Base-by-base conservation (phyloP, 1,140 invertebrate genomes). In the Pogonomyrmex barbatus region DNA sequence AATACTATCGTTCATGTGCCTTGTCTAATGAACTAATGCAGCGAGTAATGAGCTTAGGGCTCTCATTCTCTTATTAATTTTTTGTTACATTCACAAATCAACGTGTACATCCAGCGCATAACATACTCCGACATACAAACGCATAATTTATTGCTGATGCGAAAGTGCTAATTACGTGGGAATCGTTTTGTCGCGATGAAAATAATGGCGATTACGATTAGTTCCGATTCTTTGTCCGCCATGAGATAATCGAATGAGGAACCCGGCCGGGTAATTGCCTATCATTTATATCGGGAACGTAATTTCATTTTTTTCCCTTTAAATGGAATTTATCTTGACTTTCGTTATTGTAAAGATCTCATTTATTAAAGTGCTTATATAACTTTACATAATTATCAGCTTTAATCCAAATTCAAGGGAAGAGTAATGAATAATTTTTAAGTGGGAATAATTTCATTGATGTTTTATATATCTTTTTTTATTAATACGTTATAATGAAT, bases 191-290 rank as follows among this genome's bases (percentile, higher is more conserved):
- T 60, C 85, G n/a, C 45, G 14, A 63, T 52, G 42, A 30, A 60
- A 71, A 82, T n/a, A 81, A 24, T 54, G 42, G 65, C 52, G 54
- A 62, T 71, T 71, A 17, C 36, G 45, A 42, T 82, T 82, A 71
- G 60, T 82, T 71, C 78, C 65, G 54, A 71, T 71, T 36, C 60
- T 82, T 63, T 50, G 56, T 79, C 36, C 14, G 12, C 10, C 54
- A 14, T 47, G 17, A 70, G 58, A 39, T 54, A 70, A 62, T 81
- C 52, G 76, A 52, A 30, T 45, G 45, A 56, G 45, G 65, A 86
- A 86, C 54, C 79, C 65, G 24, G 33, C 36, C n/a, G n/a, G 60
- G 24, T 81, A 50, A 63, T 70, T 86, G 45, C 14, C 65, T 8
- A n/a, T 39, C 54, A 71, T 42, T 60, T 58, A 6, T 36, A 50